A percentile compares a stretch with the other conserved stretches of the same genome.
phyloP scores from a whole-genome alignment of 2,113 vertebrate species.

The Corythornis vintsioides region DNA sequence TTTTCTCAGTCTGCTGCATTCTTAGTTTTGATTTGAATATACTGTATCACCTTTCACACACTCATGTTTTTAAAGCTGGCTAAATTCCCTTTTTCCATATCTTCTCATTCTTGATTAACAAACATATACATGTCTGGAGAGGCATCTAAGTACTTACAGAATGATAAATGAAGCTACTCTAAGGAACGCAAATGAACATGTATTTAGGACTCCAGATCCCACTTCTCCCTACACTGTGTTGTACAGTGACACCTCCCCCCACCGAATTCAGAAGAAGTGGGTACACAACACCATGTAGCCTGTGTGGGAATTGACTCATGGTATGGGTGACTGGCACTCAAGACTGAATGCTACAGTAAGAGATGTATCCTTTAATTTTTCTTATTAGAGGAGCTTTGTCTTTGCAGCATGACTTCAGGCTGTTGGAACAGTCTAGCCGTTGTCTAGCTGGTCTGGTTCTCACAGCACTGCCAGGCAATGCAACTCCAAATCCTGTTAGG shows the following conservation, averaged over 20 bases:
- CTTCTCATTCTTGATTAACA: not conserved
- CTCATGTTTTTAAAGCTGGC: not conserved
- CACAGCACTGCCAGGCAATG: not conserved
- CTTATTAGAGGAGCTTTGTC: not conserved
- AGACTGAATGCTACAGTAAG: not conserved
- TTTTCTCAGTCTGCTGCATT: not conserved
- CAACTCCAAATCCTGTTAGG: not conserved
- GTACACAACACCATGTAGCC: not conserved
- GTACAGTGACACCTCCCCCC: not conserved
- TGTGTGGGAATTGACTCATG: not conserved
- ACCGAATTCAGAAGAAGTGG: not conserved
- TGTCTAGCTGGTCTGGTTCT: not conserved
- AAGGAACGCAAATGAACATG: not conserved
- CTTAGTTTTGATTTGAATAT: not conserved
- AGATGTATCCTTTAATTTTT: not conserved
- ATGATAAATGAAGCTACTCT: not conserved
- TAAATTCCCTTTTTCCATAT: not conserved
- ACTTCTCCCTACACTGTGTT: not conserved
- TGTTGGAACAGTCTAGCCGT: not conserved
- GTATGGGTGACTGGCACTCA: not conserved
- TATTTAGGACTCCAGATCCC: not conserved
- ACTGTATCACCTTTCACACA: not conserved
- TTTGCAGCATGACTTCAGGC: conserved; percentile 12
- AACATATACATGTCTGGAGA: not conserved
- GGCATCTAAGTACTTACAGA: conserved; percentile 12